Evolutionary conservation across 2,888 invertebrate genomes (phyloP).

Genomic region (Arge pagana): DNA sequence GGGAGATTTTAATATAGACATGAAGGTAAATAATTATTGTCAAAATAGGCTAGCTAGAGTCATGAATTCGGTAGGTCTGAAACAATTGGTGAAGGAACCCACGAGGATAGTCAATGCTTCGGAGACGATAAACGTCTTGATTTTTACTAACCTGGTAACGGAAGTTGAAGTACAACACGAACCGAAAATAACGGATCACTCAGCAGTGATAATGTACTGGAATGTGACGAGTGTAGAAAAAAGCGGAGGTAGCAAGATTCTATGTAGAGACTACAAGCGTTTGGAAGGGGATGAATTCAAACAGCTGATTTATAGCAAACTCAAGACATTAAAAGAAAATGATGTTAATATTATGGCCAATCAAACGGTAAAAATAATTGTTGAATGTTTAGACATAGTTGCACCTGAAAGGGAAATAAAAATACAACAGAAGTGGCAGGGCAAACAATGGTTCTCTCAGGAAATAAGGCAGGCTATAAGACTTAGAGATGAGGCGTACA

Average conservation of each 20-base stretch:
- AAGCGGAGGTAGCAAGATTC: background rate
- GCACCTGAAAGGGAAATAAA: conserved; percentile 1
- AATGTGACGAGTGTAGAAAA: too few relatives aligned
- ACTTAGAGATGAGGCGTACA: conserved; percentile 6
- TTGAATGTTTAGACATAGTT: background rate
- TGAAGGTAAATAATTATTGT: conserved; percentile 19
- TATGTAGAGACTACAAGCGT: conserved; percentile 1
- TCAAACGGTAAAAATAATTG: background rate
- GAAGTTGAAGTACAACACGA: background rate
- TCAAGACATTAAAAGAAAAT: background rate
- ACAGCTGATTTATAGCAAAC: too few relatives aligned
- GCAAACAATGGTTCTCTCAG: conserved; percentile 6
- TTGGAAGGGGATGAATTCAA: background rate
- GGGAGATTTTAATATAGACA: conserved; percentile 24
- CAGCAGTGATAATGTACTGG: background rate
- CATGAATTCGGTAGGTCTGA: conserved; percentile 8
- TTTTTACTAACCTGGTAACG: conserved; percentile 2
- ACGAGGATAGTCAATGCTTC: conserved; percentile 8
- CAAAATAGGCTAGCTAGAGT: conserved; percentile 22
- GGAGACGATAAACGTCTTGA: conserved; percentile 9
- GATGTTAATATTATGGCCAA: background rate
- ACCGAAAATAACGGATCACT: conserved; percentile 14
- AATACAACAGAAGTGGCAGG: conserved; percentile 4
- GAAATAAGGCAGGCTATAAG: conserved; percentile 1
- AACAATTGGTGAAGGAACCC: conserved; percentile 5